Conservation (phyloP, 2,888 invertebrate genomes). For the Nineta flava region DNA sequence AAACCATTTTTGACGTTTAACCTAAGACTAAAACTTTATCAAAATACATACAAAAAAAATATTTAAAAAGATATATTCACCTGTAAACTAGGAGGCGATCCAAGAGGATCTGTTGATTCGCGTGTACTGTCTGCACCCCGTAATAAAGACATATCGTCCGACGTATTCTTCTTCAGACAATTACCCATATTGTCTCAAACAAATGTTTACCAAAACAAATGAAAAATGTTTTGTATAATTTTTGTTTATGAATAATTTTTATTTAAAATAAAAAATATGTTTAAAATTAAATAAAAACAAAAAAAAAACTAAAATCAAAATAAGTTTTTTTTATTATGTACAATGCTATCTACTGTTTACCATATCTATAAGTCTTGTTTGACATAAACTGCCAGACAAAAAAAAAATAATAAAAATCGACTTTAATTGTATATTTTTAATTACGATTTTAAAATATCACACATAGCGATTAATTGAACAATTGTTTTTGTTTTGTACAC, state of each 20-base stretch:
- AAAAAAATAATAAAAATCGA: too few relatives aligned
- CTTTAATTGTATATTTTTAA: too few relatives aligned
- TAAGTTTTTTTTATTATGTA: too few relatives aligned
- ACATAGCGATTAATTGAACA: too few relatives aligned
- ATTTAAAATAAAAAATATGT: neutral
- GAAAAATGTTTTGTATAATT: neutral
- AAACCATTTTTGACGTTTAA: too few relatives aligned
- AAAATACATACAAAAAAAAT: neutral
- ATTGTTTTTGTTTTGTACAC: too few relatives aligned
- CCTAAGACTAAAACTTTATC: too few relatives aligned
- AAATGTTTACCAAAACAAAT: neutral
- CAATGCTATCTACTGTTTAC: too few relatives aligned
- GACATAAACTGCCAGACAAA: too few relatives aligned
- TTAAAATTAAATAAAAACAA: neutral
- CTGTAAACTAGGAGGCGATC: slow-evolving; percentile 37
- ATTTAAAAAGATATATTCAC: too few relatives aligned
- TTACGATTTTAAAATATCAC: too few relatives aligned
- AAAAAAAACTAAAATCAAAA: neutral
- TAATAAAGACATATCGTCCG: slow-evolving; percentile 45
- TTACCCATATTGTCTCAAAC: slow-evolving; percentile 44
- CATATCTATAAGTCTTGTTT: too few relatives aligned
- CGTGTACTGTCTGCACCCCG: slow-evolving; percentile 40
- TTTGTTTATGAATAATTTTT: neutral
- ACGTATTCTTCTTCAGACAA: slow-evolving; percentile 48
- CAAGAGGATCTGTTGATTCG: slow-evolving; percentile 40